Evolutionary conservation across 2,113 vertebrate species (phyloP).

Genomic region (Grammomys dolichurus): DNA sequence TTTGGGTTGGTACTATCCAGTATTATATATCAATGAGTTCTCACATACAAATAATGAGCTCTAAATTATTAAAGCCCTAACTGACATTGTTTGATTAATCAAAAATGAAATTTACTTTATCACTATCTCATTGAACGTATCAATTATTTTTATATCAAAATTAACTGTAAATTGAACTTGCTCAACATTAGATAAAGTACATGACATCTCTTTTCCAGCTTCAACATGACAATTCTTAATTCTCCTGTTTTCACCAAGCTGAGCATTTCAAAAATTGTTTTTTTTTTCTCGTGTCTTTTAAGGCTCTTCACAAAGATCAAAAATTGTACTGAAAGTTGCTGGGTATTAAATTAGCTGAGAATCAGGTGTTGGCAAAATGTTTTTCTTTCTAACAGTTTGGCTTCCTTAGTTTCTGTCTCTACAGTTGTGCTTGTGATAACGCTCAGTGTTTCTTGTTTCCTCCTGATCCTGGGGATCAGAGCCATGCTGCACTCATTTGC

Average conservation of each 20-base stretch:
- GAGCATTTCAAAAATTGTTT: constrained; percentile 1
- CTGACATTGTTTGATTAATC: constrained; percentile 8
- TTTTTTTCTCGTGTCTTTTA: not conserved
- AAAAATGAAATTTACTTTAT: constrained; percentile 2
- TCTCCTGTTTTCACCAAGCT: not conserved
- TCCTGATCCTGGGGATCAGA: not conserved
- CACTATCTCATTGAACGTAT: not conserved
- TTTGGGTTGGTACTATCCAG: not conserved
- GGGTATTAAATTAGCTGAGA: not conserved
- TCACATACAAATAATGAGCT: not conserved
- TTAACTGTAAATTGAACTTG: not conserved
- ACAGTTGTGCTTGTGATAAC: not conserved
- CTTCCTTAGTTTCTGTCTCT: not conserved
- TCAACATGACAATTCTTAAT: constrained; percentile 27
- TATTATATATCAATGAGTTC: not conserved
- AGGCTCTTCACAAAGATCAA: not conserved
- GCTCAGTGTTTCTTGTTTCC: not conserved
- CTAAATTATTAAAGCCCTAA: not conserved
- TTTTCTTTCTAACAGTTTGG: not conserved
- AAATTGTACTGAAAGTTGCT: not conserved
- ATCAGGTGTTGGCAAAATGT: not conserved
- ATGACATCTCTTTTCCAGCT: not conserved
- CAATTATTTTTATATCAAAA: constrained; percentile 13
- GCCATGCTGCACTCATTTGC: not conserved
- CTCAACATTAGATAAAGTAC: not conserved